A percentile compares a stretch with the other conserved stretches of the same genome.
phyloP scores from a whole-genome alignment of 2,888 invertebrate genomes.

The Cataglyphis albicans region DNA sequence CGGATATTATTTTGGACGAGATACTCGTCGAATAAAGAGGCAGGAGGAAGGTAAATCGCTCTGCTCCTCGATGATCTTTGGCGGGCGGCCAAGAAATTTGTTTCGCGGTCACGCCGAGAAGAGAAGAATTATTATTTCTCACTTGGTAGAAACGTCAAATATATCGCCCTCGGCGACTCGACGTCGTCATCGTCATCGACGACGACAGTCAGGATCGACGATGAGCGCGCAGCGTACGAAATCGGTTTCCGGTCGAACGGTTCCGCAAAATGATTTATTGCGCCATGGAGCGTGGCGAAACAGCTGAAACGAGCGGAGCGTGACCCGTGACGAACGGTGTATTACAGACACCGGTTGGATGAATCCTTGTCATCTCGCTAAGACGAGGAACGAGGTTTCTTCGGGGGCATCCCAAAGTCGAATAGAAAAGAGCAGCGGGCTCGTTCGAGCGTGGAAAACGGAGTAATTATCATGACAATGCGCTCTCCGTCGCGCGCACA shows the following conservation, averaged over 20 bases:
- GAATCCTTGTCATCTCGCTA: conserved; percentile 79
- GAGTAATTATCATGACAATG: conserved; percentile 81
- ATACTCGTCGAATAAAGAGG: conserved; percentile 45
- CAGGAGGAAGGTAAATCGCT: conserved; percentile 32
- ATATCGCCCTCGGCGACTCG: conserved; percentile 33
- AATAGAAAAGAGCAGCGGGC: conserved; percentile 58
- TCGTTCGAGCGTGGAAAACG: conserved; percentile 82
- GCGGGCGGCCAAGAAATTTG: conserved; percentile 54
- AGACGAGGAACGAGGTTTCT: conserved; percentile 74
- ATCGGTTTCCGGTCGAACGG: conserved; percentile 84
- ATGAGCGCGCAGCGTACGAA: conserved; percentile 75
- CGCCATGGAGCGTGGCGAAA: conserved; percentile 78
- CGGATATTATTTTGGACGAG: conserved; percentile 51
- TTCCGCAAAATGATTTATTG: conserved; percentile 85
- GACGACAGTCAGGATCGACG: conserved; percentile 59
- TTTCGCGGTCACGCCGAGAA: conserved; percentile 40
- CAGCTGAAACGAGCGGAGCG: conserved; percentile 75
- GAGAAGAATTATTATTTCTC: conserved; percentile 44
- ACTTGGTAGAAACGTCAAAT: conserved; percentile 54
- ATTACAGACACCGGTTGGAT: conserved; percentile 74
- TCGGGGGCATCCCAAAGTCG: conserved; percentile 65
- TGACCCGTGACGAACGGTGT: conserved; percentile 76
- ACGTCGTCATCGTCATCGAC: conserved; percentile 27
- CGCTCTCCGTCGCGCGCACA: conserved; percentile 65
- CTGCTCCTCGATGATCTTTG: conserved; percentile 57